Conservation (phyloP, 2,113 vertebrate genomes). For the Corythornis cristatus region DNA sequence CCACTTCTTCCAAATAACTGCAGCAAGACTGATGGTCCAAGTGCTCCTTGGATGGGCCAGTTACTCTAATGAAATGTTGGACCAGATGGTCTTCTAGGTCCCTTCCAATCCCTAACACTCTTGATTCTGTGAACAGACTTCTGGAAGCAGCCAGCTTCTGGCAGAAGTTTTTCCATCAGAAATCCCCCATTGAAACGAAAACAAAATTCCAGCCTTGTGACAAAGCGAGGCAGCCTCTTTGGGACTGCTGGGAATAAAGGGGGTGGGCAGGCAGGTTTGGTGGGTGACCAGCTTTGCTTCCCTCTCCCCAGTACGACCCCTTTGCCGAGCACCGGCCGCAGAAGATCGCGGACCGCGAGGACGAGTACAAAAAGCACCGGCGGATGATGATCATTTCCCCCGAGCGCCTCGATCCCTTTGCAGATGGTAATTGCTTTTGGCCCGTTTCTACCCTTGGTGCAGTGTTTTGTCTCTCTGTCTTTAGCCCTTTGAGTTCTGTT, state of each 20-base stretch:
- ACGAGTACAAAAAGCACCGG: constrained; percentile 96
- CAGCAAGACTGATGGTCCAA: background rate
- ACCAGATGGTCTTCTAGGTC: no score
- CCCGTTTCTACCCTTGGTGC: constrained; percentile 70
- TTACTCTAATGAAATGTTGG: background rate
- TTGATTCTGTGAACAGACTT: no score
- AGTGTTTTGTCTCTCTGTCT: constrained; percentile 76
- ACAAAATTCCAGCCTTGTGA: no score
- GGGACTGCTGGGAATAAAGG: no score
- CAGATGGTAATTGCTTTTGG: constrained; percentile 93
- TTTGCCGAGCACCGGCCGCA: constrained; percentile 95
- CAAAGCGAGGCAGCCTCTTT: no score
- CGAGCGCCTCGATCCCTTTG: constrained; percentile 97
- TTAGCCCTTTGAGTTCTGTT: constrained; percentile 85
- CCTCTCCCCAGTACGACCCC: constrained; percentile 88
- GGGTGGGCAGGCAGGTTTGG: no score
- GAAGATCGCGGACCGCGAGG: constrained; percentile 96
- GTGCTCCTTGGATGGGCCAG: background rate
- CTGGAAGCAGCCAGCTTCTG: no score
- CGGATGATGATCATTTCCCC: constrained; percentile 99
- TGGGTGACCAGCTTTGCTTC: background rate
- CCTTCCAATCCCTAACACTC: no score
- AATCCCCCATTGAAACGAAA: no score
- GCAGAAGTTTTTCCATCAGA: no score
- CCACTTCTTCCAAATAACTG: background rate